Evolutionary conservation across 2,113 vertebrate species (phyloP), one percentile per base, ranked within the genome.

Genomic region (Peromyscus californicus): DNA sequence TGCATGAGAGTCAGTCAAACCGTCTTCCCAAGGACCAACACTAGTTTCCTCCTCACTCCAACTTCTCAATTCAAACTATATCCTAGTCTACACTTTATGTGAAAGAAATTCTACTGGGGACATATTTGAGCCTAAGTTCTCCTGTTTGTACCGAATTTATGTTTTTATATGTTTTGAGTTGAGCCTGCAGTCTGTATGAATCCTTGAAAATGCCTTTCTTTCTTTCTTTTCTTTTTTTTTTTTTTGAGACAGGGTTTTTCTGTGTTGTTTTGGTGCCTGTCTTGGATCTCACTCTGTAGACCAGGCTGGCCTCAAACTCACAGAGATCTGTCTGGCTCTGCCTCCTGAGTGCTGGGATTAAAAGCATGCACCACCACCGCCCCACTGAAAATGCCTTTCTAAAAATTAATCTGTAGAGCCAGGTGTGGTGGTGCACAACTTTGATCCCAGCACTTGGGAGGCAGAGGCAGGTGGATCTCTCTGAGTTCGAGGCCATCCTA

Each of bases 131-230:
- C 22, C 29, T 45, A 75, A 67, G 31, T 54, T 96, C 39, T 95
- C 24, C 51, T 48, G 12, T 69, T 63, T 31, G 0, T 42, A 12
- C 19, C 72, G n/a, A 93, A 42, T 82, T 11, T 72, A 17, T 51
- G 51, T 51, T 51, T 51, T 51, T 51, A 51, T 59, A 22, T 89
- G 48, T 69, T 70, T 79, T 72, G 70, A 78, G 19, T 65, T 61
- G 36, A 59, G 72, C 5, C 26, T 89, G 45, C 26, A 89, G 22
- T 1, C 36, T 95, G 31, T 67, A 21, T 33, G 26, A 65, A 76
- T 91, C 51, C 72, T 87, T 89, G 39, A 89, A 96, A 91, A 75
- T 59, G 26, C 10, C 91, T 93, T 76, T 48, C 59, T 90, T 51
- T 51, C 51, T 51, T 51, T 51, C 51, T 51, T 51, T 8, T 51